phyloP scores from a whole-genome alignment of 2,797 vertebrate genomes.

The Myripristis jacobus region DNA sequence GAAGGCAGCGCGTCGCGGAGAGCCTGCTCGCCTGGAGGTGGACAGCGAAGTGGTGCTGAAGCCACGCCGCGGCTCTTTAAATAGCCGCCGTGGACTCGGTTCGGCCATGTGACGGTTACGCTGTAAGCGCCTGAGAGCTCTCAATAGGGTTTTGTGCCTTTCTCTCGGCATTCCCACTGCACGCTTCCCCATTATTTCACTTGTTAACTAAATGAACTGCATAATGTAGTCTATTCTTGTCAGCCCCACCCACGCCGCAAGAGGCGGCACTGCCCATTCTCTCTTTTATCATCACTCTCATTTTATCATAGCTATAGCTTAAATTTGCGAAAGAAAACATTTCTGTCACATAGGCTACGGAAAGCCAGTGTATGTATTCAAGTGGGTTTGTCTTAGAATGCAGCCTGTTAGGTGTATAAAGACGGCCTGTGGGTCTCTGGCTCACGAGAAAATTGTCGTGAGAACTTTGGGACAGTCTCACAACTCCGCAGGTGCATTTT shows the following conservation, averaged over 20 bases:
- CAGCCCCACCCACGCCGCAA: slow-evolving; percentile 98
- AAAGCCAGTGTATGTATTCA: slow-evolving; percentile 48
- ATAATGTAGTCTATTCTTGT: slow-evolving; percentile 99
- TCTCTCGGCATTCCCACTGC: slow-evolving; percentile 98
- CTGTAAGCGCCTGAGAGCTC: slow-evolving; percentile 88
- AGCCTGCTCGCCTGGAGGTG: slow-evolving; percentile 81
- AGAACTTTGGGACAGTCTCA: not conserved
- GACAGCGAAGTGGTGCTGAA: slow-evolving; percentile 98
- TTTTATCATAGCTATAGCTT: slow-evolving; percentile 79
- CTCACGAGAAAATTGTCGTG: not conserved
- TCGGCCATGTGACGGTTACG: slow-evolving; percentile 95
- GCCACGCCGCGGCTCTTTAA: slow-evolving; percentile 87
- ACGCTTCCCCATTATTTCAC: slow-evolving; percentile 99
- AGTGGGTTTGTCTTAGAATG: slow-evolving; percentile 38
- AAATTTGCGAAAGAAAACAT: slow-evolving; percentile 63
- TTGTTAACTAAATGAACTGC: slow-evolving; percentile 99
- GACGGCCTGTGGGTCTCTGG: not conserved
- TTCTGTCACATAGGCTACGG: slow-evolving; percentile 49
- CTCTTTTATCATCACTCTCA: slow-evolving; percentile 92
- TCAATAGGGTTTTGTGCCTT: slow-evolving; percentile 99
- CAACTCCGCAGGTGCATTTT: not conserved
- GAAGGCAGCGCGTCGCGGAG: slow-evolving; percentile 48
- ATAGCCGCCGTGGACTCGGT: slow-evolving; percentile 85
- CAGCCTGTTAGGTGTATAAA: not conserved
- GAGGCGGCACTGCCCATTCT: slow-evolving; percentile 88